A percentile compares a stretch with the other conserved stretches of the same genome.
phyloP scores from a whole-genome alignment of 2,888 invertebrate species.

The Chironomus riparius region DNA sequence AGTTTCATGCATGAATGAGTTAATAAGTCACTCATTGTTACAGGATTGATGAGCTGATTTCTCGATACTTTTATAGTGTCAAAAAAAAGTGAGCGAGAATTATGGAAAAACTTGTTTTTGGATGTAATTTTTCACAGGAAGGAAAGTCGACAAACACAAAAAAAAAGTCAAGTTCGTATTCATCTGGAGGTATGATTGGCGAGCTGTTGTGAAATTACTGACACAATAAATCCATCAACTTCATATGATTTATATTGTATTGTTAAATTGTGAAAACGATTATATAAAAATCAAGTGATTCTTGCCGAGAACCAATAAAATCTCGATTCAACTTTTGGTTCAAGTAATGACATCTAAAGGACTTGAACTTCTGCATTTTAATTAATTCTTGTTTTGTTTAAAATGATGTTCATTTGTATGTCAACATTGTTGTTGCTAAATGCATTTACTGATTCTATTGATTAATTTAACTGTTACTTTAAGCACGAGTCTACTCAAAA shows the following conservation, averaged over 20 bases:
- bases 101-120: neutral
- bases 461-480: too few relatives aligned
- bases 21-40: neutral
- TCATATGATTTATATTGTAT: neutral
- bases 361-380: too few relatives aligned
- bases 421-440: too few relatives aligned
- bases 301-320: too few relatives aligned
- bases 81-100: neutral
- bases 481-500: too few relatives aligned
- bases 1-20: neutral
- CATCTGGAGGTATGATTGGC: neutral
- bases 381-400: too few relatives aligned
- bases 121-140: neutral
- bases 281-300: too few relatives aligned
- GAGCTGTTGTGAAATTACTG: neutral
- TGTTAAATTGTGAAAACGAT: too few relatives aligned
- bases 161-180: neutral
- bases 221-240: slow-evolving; percentile 7
- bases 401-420: too few relatives aligned
- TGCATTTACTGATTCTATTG: too few relatives aligned
- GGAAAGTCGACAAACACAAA: neutral
- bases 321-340: too few relatives aligned
- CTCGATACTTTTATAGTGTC: neutral
- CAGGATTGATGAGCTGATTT: neutral
- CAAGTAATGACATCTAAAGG: too few relatives aligned